Conservation (phyloP, 2,888 invertebrate genomes). For the Rambutsinella grinnellia region DNA sequence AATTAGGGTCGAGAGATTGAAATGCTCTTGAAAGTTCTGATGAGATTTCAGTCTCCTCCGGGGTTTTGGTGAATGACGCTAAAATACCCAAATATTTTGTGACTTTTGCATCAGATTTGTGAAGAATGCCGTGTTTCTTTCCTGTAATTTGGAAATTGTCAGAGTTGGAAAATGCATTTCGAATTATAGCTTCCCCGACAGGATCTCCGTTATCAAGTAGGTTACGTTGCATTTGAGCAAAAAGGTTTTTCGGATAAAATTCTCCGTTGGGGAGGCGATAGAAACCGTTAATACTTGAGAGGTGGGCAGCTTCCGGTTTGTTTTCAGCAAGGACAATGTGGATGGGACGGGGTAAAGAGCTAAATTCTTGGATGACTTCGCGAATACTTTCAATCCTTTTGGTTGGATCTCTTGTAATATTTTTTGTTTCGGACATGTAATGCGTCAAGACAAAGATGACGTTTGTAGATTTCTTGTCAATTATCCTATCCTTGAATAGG, state of each 20-base stretch:
- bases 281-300: slow-evolving; percentile 45
- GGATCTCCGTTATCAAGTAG: slow-evolving; percentile 25
- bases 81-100: slow-evolving; percentile 40
- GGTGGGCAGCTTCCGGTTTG: slow-evolving; percentile 27
- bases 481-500: slow-evolving; percentile 33
- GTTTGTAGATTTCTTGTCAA: slow-evolving; percentile 32
- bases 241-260: slow-evolving; percentile 54
- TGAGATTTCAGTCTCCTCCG: slow-evolving; percentile 35
- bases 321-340: slow-evolving; percentile 53
- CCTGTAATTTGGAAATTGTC: slow-evolving; percentile 36
- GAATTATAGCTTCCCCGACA: slow-evolving; percentile 54
- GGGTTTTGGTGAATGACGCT: slow-evolving; percentile 19
- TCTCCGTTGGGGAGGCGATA: slow-evolving; percentile 53
- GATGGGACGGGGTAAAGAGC: slow-evolving; percentile 49
- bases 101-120: slow-evolving; percentile 16
- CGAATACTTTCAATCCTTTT: slow-evolving; percentile 10
- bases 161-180: slow-evolving; percentile 38
- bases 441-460: slow-evolving; percentile 44
- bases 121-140: slow-evolving; percentile 12
- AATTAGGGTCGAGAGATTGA: not conserved
- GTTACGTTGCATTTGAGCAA: slow-evolving; percentile 43
- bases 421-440: slow-evolving; percentile 27
- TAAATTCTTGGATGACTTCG: slow-evolving; percentile 41
- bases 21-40: not conserved
- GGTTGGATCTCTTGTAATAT: slow-evolving; percentile 27